phyloP scores from a whole-genome alignment of 2,113 vertebrate genomes.

The Protobothrops flavoviridis region DNA sequence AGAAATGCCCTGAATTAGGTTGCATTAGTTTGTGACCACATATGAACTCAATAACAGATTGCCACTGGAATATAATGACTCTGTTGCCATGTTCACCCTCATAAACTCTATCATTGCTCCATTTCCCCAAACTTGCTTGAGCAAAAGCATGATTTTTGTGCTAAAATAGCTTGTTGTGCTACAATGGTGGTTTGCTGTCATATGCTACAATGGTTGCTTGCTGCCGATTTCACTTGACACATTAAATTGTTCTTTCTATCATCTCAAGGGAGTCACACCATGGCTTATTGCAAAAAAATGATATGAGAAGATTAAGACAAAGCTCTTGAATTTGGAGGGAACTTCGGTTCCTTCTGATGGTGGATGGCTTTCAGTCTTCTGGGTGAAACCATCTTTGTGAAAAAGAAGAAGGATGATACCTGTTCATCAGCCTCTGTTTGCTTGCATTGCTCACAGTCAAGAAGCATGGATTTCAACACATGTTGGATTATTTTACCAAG shows the following conservation, averaged over 20 bases:
- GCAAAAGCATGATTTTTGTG: conserved; percentile 84
- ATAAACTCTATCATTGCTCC: conserved; percentile 60
- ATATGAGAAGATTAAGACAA: conserved; percentile 63
- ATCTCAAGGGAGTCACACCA: conserved; percentile 94
- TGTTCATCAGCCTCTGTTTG: conserved; percentile 55
- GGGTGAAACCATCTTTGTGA: conserved; percentile 52
- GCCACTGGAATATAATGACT: conserved; percentile 58
- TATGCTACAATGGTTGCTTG: conserved; percentile 59
- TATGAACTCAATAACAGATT: conserved; percentile 72
- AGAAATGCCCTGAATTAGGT: conserved; percentile 73
- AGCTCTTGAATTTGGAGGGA: conserved; percentile 80
- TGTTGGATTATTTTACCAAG: conserved; percentile 50
- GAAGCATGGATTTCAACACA: conserved; percentile 48
- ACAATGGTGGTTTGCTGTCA: conserved; percentile 47
- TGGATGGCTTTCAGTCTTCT: conserved; percentile 67
- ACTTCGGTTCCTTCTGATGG: conserved; percentile 68
- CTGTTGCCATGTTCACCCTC: conserved; percentile 63
- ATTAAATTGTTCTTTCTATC: conserved; percentile 75
- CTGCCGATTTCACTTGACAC: conserved; percentile 59
- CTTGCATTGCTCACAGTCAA: conserved; percentile 60
- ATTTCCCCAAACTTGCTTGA: conserved; percentile 61
- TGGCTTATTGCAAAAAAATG: conserved; percentile 96
- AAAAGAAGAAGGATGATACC: conserved; percentile 41
- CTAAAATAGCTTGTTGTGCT: conserved; percentile 75
- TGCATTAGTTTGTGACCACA: conserved; percentile 80